phyloP scores from a whole-genome alignment of 2,888 invertebrate genomes.

The Meteorus colon region DNA sequence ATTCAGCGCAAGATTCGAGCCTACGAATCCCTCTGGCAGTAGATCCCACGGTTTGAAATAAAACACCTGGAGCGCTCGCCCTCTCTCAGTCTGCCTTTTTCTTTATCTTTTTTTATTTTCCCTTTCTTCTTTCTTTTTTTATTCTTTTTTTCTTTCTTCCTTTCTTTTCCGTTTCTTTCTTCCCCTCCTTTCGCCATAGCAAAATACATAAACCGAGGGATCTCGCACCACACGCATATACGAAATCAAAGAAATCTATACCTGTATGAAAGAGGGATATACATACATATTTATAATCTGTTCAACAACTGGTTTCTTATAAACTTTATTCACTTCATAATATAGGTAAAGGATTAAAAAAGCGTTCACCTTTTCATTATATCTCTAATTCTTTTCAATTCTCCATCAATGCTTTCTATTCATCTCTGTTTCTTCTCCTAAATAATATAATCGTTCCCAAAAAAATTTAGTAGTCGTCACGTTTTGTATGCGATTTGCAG shows the following conservation, averaged over 20 bases:
- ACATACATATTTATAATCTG: conserved; percentile 37
- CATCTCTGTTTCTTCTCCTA: conserved; percentile 50
- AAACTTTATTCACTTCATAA: conserved; percentile 71
- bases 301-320: conserved; percentile 61
- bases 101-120: background rate
- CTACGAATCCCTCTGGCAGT: conserved; percentile 63
- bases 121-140: background rate
- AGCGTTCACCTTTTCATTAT: background rate
- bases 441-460: conserved; percentile 66
- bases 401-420: background rate
- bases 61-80: conserved; percentile 61
- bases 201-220: background rate
- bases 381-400: background rate
- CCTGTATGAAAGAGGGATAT: conserved; percentile 40
- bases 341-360: conserved; percentile 61
- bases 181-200: conserved; percentile 9
- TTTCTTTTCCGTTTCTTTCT: background rate
- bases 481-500: background rate
- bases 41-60: conserved; percentile 65
- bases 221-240: conserved; percentile 18
- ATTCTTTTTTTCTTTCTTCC: background rate
- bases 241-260: conserved; percentile 42
- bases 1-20: conserved; percentile 42
- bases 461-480: background rate
- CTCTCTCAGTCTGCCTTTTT: conserved; percentile 24